Percentiles rank a stretch among this genome's conserved stretches.
Evolutionary conservation across 64 coral and sea anemone species (phyloP).

Genomic region (Actinia tenebrosa): DNA sequence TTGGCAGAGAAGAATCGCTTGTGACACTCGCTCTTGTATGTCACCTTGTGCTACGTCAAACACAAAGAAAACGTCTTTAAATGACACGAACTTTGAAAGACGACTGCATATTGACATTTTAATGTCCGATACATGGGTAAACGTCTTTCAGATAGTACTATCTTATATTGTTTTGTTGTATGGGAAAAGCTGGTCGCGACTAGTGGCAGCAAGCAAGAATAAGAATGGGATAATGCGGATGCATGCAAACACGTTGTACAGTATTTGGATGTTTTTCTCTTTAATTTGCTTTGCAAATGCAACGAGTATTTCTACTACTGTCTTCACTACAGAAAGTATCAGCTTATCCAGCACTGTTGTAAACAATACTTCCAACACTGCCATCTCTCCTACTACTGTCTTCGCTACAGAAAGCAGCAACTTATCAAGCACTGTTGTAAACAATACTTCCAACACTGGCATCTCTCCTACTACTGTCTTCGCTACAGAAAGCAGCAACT

Average conservation of each 20-base stretch:
- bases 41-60: neutral
- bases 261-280: neutral
- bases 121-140: neutral
- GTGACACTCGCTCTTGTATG: neutral
- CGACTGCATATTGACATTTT: neutral
- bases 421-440: too few species aligned
- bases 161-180: neutral
- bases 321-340: too few species aligned
- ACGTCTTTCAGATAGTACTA: neutral
- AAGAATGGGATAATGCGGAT: neutral
- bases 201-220: neutral
- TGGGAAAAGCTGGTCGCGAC: neutral
- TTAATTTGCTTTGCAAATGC: neutral
- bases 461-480: too few species aligned
- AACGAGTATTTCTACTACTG: neutral
- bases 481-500: too few species aligned
- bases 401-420: too few species aligned
- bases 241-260: neutral
- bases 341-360: too few species aligned
- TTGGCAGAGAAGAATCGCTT: neutral
- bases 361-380: too few species aligned
- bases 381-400: too few species aligned
- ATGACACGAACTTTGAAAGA: neutral
- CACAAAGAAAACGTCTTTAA: neutral
- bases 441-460: too few species aligned